Conservation (phyloP, 2,113 vertebrate genomes). For the Rattus norvegicus region GRCr8 NC_086026.1:117814001-117814500, state of each 20-base stretch:
- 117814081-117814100: neutral
- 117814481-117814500: too few species aligned
- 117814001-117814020: neutral
- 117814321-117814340: too few species aligned
- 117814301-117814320: too few species aligned
- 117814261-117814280: too few species aligned
- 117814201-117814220: neutral
- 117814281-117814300: too few species aligned
- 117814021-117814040: neutral
- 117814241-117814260: too few species aligned
- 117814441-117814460: too few species aligned
- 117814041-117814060: neutral
- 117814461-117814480: neutral
- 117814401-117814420: too few species aligned
- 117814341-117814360: too few species aligned
- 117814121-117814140: neutral
- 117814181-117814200: neutral
- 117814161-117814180: neutral
- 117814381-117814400: too few species aligned
- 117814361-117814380: too few species aligned
- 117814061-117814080: neutral
- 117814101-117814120: neutral
- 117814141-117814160: neutral
- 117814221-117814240: neutral
- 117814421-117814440: too few species aligned